Evolutionary conservation across 2,888 invertebrate genomes (phyloP), one percentile per base, ranked within the genome.

Genomic region (Epistrophella euchroma): DNA sequence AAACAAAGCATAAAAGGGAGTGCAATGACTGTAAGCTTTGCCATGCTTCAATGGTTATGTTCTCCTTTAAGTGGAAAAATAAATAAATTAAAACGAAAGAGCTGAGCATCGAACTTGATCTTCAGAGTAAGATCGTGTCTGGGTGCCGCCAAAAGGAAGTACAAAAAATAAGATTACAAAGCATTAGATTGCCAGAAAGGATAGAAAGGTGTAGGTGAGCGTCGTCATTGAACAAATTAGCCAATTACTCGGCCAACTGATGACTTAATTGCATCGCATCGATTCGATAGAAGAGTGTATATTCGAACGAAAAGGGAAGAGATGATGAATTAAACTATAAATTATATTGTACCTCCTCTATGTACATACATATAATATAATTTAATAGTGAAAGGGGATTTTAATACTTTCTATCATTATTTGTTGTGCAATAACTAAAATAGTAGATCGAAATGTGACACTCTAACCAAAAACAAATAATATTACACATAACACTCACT

Each of bases 151-250:
- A 28, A 10, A 28, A 52, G 40, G 19, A 52, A 15, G 25, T 6
- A 25, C 2, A 70, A 28, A 37, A 60, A 50, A 13, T 17, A 47
- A 19, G 9, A 37, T 25, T 9, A 64, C 25, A 25, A 13, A 28
- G 17, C 32, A 25, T n/a, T 7, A 60, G 62, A 66, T 50, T 28
- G n/a, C 11, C 56, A 19, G 32, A 35, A 37, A 62, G 25, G 43
- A 47, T 77, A 79, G 74, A 83, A 83, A 83, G 73, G 79, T 66
- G 66, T 74, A 72, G 78, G 83, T 66, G 77, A 82, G 25, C 35
- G 15, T 66, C 32, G 47, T 47, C 47, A 64, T 47, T 52, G n/a
- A 37, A 56, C 45, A 78, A 74, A 83, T 78, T 64, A 62, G 17
- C 19, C 71, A 71, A 80, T 74, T 80, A 64, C 64, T 60, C 32